Evolutionary conservation across 2,888 invertebrate species (phyloP).

Genomic region (Agriopis marginaria): DNA sequence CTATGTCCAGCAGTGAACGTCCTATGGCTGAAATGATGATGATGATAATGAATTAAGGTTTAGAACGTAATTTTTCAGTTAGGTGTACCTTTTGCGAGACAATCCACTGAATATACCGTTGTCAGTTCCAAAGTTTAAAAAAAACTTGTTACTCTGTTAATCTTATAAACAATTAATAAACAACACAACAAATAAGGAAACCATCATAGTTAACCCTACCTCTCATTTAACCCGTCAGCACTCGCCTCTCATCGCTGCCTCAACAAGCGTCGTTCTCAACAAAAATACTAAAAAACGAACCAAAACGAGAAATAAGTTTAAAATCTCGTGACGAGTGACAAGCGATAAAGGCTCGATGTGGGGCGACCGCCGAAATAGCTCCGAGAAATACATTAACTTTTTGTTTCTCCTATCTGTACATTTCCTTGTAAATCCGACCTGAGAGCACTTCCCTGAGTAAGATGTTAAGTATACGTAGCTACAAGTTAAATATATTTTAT

Average conservation of each 20-base stretch:
- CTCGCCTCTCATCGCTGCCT: conserved; percentile 47
- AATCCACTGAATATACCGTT: too few species aligned
- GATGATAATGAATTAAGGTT: too few species aligned
- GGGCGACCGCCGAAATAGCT: conserved; percentile 72
- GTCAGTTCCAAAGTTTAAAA: too few species aligned
- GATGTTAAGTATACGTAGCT: conserved; percentile 3
- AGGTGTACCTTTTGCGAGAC: too few species aligned
- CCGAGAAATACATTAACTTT: conserved; percentile 71
- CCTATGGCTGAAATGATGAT: too few species aligned
- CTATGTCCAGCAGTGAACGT: too few species aligned
- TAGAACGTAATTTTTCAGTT: too few species aligned
- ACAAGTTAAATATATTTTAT: not conserved
- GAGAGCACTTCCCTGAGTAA: conserved; percentile 16
- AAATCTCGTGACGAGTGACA: conserved; percentile 75
- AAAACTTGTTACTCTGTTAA: too few species aligned
- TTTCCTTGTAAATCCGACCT: conserved; percentile 55
- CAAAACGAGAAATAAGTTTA: conserved; percentile 55
- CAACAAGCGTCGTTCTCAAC: conserved; percentile 39
- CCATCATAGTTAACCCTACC: conserved; percentile 39
- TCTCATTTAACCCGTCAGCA: conserved; percentile 48
- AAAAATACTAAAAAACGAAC: conserved; percentile 27
- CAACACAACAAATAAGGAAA: conserved; percentile 29
- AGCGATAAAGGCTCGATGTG: conserved; percentile 63
- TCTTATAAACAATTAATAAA: conserved; percentile 5
- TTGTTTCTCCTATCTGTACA: conserved; percentile 35